phyloP scores from a whole-genome alignment of 2,113 vertebrate genomes.

The Salminus brasiliensis region DNA sequence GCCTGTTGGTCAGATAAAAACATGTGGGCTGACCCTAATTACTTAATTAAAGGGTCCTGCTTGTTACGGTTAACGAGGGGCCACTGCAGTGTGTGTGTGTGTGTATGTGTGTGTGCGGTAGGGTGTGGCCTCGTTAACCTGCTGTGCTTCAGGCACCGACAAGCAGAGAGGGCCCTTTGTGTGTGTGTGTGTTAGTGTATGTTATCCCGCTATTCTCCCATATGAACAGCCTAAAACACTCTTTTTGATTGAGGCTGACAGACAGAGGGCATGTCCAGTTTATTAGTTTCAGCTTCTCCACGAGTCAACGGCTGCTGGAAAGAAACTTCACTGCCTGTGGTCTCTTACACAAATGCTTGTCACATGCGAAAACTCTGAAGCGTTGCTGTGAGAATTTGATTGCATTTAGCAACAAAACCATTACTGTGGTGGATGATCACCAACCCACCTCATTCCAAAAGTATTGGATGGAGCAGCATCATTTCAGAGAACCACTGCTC shows the following conservation, averaged over 20 bases:
- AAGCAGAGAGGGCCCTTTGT: not conserved
- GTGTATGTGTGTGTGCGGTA: conserved; percentile 33
- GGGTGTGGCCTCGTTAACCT: conserved; percentile 8
- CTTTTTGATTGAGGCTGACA: conserved; percentile 32
- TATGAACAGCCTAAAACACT: conserved; percentile 18
- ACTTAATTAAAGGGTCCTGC: conserved; percentile 48
- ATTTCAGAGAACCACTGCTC: too few species aligned
- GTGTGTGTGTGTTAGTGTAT: not conserved
- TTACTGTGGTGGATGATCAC: too few species aligned
- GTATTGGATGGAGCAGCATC: too few species aligned
- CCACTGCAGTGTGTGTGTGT: conserved; percentile 16
- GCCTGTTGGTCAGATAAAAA: conserved; percentile 55
- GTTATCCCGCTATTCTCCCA: not conserved
- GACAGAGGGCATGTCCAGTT: conserved; percentile 4
- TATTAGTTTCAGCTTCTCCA: conserved; percentile 18
- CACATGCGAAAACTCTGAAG: too few species aligned
- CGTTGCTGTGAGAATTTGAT: too few species aligned
- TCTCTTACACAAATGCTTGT: too few species aligned
- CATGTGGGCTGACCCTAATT: conserved; percentile 62
- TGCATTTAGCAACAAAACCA: too few species aligned
- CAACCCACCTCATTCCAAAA: too few species aligned
- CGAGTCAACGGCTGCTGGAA: not conserved
- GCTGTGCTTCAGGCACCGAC: not conserved
- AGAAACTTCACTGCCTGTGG: not conserved
- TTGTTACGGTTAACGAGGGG: conserved; percentile 13